Percentiles rank a stretch among this genome's conserved stretches.
Evolutionary conservation across 1,140 invertebrate species (phyloP).

Genomic region (Globodera rostochiensis): DNA sequence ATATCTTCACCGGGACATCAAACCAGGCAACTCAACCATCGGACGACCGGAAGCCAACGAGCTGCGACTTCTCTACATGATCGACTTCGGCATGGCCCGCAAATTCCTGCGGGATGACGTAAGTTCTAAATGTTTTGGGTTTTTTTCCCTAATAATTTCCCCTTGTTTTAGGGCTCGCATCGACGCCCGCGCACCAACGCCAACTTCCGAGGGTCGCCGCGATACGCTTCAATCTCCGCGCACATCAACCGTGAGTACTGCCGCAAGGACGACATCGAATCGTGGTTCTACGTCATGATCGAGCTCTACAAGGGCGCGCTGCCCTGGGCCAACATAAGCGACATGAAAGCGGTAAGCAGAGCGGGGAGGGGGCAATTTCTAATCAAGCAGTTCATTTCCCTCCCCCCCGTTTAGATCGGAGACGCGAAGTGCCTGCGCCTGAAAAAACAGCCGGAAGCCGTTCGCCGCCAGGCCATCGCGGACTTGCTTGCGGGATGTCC

Average conservation of each 20-base stretch:
- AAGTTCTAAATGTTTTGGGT: background rate
- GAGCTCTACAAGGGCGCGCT: no score
- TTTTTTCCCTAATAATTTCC: background rate
- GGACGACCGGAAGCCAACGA: slow-evolving; percentile 1
- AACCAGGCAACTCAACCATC: background rate
- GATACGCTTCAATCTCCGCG: background rate
- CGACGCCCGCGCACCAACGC: background rate
- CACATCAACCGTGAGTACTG: slow-evolving; percentile 11
- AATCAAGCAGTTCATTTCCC: no score
- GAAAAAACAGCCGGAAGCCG: no score
- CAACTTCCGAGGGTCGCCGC: slow-evolving; percentile 7
- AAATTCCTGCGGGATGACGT: slow-evolving; percentile 1
- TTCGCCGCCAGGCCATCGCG: no score
- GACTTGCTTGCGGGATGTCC: no score
- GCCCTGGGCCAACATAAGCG: no score
- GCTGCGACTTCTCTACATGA: slow-evolving; percentile 6
- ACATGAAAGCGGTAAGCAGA: no score
- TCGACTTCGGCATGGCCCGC: slow-evolving; percentile 11
- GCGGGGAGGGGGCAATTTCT: no score
- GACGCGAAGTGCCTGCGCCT: no score
- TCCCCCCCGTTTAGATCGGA: no score
- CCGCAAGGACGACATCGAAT: background rate
- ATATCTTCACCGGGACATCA: slow-evolving; percentile 16
- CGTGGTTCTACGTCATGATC: no score
- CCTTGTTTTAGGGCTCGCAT: background rate